Evolutionary conservation across 2,113 vertebrate species (phyloP).

Genomic region (Nicator chloris): DNA sequence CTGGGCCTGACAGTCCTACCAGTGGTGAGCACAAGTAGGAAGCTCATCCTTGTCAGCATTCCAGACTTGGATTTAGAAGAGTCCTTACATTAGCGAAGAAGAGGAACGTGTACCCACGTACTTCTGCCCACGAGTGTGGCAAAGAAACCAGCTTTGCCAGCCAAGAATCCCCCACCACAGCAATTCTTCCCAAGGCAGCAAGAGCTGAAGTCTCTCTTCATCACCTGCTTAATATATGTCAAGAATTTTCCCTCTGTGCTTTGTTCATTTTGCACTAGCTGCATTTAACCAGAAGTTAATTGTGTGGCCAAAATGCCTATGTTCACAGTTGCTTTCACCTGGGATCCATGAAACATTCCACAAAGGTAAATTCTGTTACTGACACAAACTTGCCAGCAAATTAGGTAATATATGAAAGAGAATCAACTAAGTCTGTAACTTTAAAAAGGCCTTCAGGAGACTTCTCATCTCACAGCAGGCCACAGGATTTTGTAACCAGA

Average conservation of each 20-base stretch:
- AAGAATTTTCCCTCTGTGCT: not conserved
- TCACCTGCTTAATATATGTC: accelerated
- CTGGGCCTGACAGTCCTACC: not conserved
- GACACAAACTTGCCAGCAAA: not conserved
- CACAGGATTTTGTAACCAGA: not conserved
- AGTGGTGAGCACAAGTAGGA: not conserved
- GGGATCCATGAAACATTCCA: not conserved
- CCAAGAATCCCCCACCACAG: not conserved
- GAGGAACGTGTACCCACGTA: accelerated
- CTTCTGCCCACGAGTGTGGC: not conserved
- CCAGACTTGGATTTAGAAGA: not conserved
- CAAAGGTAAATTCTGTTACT: not conserved
- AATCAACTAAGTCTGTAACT: not conserved
- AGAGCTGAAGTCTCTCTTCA: not conserved
- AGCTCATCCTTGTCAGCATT: not conserved
- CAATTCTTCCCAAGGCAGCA: not conserved
- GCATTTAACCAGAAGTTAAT: not conserved
- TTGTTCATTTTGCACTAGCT: not conserved
- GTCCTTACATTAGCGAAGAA: not conserved
- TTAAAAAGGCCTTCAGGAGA: not conserved
- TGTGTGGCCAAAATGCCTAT: not conserved
- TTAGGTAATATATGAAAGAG: not conserved
- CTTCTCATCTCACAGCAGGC: not conserved
- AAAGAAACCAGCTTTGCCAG: not conserved
- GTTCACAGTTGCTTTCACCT: not conserved